These are phyloP conservation scores for Leptodirus hochenwartii DNA, from an alignment of 2,888 invertebrate species.

Conservation along the genomic window DNA sequence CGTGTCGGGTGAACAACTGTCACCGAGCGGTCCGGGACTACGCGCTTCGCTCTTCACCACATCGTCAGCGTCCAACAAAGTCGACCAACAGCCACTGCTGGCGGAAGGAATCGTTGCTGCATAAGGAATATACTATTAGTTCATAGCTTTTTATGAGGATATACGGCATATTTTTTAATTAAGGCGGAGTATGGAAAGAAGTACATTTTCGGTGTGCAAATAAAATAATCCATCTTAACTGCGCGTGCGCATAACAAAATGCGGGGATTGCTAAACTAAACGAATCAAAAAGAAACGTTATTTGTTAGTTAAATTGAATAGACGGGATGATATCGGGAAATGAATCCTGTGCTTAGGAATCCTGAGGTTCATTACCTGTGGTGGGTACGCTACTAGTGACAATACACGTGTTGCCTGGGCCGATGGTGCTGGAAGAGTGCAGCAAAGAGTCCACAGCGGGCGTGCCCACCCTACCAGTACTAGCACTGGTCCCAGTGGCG, in stretches of 20 bases:
- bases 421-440: neutral
- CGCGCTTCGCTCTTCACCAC: slow-evolving; percentile 56
- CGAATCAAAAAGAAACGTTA: no score
- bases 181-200: neutral
- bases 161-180: slow-evolving; percentile 1
- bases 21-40: slow-evolving; percentile 44
- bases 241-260: no score
- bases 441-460: neutral
- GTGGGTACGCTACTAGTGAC: neutral
- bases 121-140: no score
- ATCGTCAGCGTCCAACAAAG: slow-evolving; percentile 21
- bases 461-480: neutral
- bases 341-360: no score
- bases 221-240: neutral
- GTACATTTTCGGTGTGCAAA: neutral
- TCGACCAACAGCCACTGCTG: slow-evolving; percentile 21
- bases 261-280: no score
- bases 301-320: no score
- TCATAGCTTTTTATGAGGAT: no score
- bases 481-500: slow-evolving; percentile 16
- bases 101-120: no score
- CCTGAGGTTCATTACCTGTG: no score
- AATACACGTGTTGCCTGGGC: neutral
- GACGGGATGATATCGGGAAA: no score
- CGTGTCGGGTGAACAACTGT: slow-evolving; percentile 25